Evolutionary conservation across 2,113 vertebrate genomes (phyloP).

Genomic region (Camelus dromedarius): DNA sequence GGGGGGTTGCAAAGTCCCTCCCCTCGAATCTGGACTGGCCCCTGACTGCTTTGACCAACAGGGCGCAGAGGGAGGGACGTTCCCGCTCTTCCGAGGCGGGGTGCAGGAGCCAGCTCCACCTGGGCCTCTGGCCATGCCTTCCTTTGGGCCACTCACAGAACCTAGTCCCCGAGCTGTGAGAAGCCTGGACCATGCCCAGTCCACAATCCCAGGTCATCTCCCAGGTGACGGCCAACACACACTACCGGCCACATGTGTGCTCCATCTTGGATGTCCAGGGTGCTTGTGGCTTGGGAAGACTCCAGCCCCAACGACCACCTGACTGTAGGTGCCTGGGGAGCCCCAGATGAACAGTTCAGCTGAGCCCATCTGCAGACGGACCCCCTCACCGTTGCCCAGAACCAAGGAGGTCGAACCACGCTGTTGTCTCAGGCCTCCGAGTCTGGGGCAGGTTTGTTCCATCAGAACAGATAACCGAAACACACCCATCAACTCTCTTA

Average conservation of each 20-base stretch:
- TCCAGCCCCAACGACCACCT: background rate
- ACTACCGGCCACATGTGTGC: rapidly evolving
- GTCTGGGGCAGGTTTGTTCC: rapidly evolving
- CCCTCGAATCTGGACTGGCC: background rate
- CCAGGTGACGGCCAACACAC: rapidly evolving
- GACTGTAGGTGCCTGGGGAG: rapidly evolving
- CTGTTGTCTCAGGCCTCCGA: rapidly evolving
- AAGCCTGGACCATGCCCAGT: background rate
- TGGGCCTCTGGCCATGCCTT: background rate
- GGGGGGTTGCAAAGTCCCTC: rapidly evolving
- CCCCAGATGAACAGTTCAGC: rapidly evolving
- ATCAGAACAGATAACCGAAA: rapidly evolving
- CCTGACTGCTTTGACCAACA: rapidly evolving
- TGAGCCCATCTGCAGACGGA: background rate
- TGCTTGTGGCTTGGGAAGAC: background rate
- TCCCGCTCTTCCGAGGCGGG: rapidly evolving
- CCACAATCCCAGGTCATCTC: rapidly evolving
- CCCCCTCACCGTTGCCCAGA: rapidly evolving
- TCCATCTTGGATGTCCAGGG: background rate
- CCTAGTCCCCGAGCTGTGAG: rapidly evolving
- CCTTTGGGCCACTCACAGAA: background rate
- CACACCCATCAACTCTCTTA: rapidly evolving
- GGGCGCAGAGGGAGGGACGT: rapidly evolving
- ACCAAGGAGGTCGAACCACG: rapidly evolving
- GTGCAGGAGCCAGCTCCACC: background rate